Conservation (phyloP, 2,797 vertebrate genomes). For the Rhyacichthys aspro region DNA sequence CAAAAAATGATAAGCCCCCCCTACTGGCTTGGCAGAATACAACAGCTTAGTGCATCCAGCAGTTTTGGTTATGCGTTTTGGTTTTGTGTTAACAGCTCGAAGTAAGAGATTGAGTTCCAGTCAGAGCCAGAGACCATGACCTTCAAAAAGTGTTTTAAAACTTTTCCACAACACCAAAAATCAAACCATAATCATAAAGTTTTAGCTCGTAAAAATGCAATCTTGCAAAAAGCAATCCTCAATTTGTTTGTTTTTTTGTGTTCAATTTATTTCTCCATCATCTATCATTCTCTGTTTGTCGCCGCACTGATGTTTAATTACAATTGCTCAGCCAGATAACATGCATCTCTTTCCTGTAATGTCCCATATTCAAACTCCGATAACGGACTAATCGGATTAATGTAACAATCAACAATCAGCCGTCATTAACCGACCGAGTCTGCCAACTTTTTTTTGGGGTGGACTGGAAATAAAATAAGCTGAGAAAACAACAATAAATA, state of each 20-base stretch:
- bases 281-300: not conserved
- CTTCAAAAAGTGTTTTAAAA: not conserved
- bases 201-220: not conserved
- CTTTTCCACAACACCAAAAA: not conserved
- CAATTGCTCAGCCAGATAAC: constrained; percentile 40
- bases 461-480: constrained; percentile 11
- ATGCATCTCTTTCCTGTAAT: constrained; percentile 46
- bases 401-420: constrained; percentile 61
- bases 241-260: no score
- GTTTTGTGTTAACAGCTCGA: no score
- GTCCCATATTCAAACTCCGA: constrained; percentile 47
- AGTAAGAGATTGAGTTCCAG: not conserved
- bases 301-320: constrained; percentile 26
- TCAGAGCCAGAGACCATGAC: not conserved
- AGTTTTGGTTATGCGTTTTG: no score
- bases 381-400: constrained; percentile 63
- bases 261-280: not conserved
- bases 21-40: no score
- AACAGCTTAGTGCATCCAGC: no score
- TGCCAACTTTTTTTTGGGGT: constrained; percentile 11
- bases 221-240: not conserved
- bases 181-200: not conserved
- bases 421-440: constrained; percentile 42
- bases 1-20: no score
- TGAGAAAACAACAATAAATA: constrained; percentile 63